Percentiles rank a stretch among this genome's conserved stretches.
These are phyloP conservation scores for Theretra japonica DNA, from an alignment of 2,888 invertebrate species.

Conservation along the genomic window DNA sequence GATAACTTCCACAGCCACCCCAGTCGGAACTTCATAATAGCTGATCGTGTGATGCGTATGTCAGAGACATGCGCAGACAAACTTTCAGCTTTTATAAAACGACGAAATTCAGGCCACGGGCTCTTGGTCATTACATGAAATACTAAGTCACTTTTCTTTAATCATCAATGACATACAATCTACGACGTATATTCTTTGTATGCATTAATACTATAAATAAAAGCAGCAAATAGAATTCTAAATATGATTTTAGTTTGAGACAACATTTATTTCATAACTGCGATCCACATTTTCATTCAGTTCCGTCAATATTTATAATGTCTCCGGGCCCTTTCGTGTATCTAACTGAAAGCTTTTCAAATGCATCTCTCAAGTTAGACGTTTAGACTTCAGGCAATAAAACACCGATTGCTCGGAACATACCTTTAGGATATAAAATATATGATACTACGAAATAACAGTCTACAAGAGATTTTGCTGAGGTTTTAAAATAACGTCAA, in stretches of 20 bases:
- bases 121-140: no score
- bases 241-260: no score
- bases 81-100: no score
- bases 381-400: not conserved
- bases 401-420: not conserved
- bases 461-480: not conserved
- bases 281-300: not conserved
- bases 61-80: no score
- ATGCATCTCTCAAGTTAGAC: not conserved
- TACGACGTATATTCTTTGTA: no score
- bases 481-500: not conserved
- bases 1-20: no score
- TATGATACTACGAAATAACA: not conserved
- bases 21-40: no score
- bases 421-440: constrained; percentile 7
- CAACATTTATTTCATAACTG: no score
- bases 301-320: not conserved
- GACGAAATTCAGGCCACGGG: no score
- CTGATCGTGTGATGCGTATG: no score
- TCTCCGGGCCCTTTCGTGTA: not conserved
- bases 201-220: not conserved
- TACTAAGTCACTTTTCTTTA: no score
- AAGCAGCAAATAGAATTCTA: not conserved
- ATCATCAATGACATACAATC: no score
- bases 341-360: not conserved